These are phyloP conservation scores for Trachythela sp. DNA, from an alignment of 64 coral and sea anemone genomes.

Conservation along the genomic window DNA sequence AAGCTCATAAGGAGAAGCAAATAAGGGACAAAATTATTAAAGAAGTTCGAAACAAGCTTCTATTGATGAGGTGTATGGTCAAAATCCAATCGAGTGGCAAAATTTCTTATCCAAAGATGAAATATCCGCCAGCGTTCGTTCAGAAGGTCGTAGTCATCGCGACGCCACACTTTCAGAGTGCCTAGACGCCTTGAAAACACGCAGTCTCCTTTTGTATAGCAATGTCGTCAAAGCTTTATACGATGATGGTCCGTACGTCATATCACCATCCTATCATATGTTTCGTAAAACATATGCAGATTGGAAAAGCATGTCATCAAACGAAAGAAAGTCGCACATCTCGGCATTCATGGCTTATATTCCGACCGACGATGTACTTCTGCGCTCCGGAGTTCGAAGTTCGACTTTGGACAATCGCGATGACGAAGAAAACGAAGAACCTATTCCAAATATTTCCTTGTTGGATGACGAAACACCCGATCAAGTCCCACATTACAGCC, in stretches of 20 bases:
- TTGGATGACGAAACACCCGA: background rate
- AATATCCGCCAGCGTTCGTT: background rate
- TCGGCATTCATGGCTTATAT: constrained; percentile 17
- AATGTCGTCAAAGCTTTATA: constrained; percentile 49
- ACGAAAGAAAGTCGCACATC: background rate
- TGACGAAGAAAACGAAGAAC: no score
- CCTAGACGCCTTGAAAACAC: constrained; percentile 23
- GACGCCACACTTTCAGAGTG: constrained; percentile 2
- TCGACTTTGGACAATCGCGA: background rate
- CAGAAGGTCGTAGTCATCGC: constrained; percentile 1
- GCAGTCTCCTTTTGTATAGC: constrained; percentile 11
- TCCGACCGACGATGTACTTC: background rate
- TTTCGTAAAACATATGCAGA: constrained; percentile 18
- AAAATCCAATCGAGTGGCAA: constrained; percentile 44
- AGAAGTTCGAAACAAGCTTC: background rate
- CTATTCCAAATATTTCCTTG: no score
- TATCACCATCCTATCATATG: constrained; percentile 25
- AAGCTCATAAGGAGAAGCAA: constrained; percentile 34
- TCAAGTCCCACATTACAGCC: background rate
- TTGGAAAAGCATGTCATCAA: background rate
- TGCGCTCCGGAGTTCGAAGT: no score
- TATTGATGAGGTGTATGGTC: constrained; percentile 24
- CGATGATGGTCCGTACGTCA: constrained; percentile 45
- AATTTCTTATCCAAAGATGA: constrained; percentile 36
- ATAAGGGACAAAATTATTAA: constrained; percentile 33